Base-by-base conservation (phyloP, 2,113 vertebrate species). In the Bungarus multicinctus region DNA sequence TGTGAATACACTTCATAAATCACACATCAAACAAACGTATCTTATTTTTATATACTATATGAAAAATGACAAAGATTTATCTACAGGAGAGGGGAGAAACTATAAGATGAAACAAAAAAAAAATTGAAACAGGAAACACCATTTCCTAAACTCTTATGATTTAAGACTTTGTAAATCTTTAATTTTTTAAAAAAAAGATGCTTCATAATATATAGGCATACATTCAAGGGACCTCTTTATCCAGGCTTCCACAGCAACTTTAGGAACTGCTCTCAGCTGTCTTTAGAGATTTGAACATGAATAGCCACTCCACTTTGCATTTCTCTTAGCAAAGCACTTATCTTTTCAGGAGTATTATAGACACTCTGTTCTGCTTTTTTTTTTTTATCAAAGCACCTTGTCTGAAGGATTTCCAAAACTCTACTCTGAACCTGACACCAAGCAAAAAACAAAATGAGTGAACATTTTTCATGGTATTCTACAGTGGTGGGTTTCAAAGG, bases 11-110 rank as follows among this genome's bases (percentile, higher is more conserved):
- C 16, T 94, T 64, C 64, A 87, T 50, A 95, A 92, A 93, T 91
- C 90, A 94, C 93, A 91, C 91, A 95, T 91, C 85, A 34, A 93
- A 91, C 88, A 93, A 93, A 91, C 88, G 92, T 92, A 85, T 92
- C 91, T 94, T 50, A 90, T 47, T 93, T 93, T 89, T 91, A 43
- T 91, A 47, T 53, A 91, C 87, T 91, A 74, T 92, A 74, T 95
- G 93, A 85, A 93, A 93, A 95, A 93, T 94, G 94, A 95, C 92
- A 90, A 50, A 50, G 89, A 34, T 30, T 54, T 88, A 52, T 50
- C 87, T 88, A 55, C 11, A 39, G n/a, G n/a, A 57, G 23, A 16
- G 3, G 3, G 23, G 20, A 39, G 20, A 89, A 89, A 89, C 8
- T 87, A 50, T 30, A 86, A 86, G 27, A 52, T 52, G 27, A 87